A percentile compares a stretch with the other conserved stretches of the same genome.
phyloP scores from a whole-genome alignment of 2,888 invertebrate species.

The Rhagium mordax region DNA sequence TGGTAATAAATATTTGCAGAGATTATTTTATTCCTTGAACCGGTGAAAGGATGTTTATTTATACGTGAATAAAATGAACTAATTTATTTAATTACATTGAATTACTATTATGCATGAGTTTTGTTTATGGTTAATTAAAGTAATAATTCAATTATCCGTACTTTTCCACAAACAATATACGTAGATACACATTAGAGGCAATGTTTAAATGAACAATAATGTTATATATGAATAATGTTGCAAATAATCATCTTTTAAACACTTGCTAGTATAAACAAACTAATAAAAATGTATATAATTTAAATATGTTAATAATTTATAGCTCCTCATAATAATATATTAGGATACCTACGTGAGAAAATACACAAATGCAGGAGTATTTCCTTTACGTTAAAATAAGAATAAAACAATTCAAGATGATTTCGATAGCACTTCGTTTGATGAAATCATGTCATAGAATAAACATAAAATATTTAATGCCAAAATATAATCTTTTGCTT shows the following conservation, averaged over 20 bases:
- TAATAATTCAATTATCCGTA: conserved; percentile 4
- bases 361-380: no score
- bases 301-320: no score
- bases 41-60: conserved; percentile 34
- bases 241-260: not conserved
- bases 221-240: no score
- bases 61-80: conserved; percentile 22
- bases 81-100: conserved; percentile 23
- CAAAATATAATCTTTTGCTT: no score
- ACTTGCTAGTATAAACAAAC: not conserved
- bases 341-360: no score
- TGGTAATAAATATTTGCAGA: not conserved
- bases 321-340: no score
- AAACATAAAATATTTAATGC: no score
- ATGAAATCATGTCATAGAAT: no score
- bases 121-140: conserved; percentile 22
- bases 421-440: no score
- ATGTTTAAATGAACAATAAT: not conserved
- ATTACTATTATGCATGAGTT: conserved; percentile 20
- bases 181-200: not conserved
- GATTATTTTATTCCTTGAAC: conserved; percentile 26
- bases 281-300: no score
- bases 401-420: no score
- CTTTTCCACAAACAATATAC: not conserved
- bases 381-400: no score